Base-by-base conservation (phyloP, 2,797 vertebrate species). In the Gallirallus australis region DNA sequence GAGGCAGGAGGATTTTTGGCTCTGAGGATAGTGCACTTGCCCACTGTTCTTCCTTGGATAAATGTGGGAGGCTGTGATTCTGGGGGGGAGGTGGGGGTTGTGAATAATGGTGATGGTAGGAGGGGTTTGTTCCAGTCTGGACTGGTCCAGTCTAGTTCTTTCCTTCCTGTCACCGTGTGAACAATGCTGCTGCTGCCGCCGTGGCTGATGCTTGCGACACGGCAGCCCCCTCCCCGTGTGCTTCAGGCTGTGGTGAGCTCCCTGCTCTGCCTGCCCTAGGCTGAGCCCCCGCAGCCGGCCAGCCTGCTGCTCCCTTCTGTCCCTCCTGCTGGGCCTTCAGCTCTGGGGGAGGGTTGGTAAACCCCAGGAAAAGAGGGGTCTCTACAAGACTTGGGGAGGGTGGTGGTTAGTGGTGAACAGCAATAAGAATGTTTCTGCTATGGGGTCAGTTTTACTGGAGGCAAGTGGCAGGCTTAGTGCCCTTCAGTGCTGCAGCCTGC, bases 81-180 rank as follows among this genome's bases (percentile, higher is more conserved):
- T 95, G 94, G 91, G 78, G 94, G 86, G 30, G 69, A 61, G 70
- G 83, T 70, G 50, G 92, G 85, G 75, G 90, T 42, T 93, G 91
- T 94, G 94, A 95, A 97, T 96, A 94, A 94, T 92, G 86, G 89
- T 96, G 91, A 77, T 97, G 91, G 96, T 94, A 97, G 97, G 96
- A 97, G 97, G 96, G 95, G 97, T 97, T 95, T 97, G 97, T 98
- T 98, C 97, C 97, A 97, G 98, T 96, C 96, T 97, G 97, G 96
- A 97, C 97, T 97, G 97, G 97, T 97, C 97, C 97, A 96, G 97
- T 97, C 97, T 95, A 96, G 98, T 97, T 98, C 96, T 97, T 96
- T 96, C 94, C 96, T 97, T 98, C 96, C 97, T 96, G 96, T 96
- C 97, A 97, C 92, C 10, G 80, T 94, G 94, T 91, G 94, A 98